phyloP scores from a whole-genome alignment of 2,888 invertebrate genomes.

The Scotopteryx bipunctaria region DNA sequence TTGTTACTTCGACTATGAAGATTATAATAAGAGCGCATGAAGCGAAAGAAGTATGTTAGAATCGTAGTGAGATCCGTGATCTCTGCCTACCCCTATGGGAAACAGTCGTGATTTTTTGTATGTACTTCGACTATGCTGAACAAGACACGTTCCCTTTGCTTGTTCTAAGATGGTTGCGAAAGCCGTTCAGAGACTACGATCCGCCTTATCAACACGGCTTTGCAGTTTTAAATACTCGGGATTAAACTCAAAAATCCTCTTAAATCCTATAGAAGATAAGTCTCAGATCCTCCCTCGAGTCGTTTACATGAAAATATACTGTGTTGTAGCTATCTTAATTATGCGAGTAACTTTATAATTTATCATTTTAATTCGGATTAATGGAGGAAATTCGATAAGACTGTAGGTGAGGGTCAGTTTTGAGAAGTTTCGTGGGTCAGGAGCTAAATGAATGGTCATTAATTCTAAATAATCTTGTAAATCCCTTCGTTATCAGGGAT shows the following conservation, averaged over 20 bases:
- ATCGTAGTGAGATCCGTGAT: too few species aligned
- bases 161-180: too few species aligned
- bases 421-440: not conserved
- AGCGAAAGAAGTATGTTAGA: too few species aligned
- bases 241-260: constrained; percentile 21
- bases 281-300: constrained; percentile 28
- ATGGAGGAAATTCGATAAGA: constrained; percentile 9
- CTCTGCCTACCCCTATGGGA: too few species aligned
- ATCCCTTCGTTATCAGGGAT: too few species aligned
- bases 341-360: constrained; percentile 14
- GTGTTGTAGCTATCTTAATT: constrained; percentile 25
- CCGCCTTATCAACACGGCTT: too few species aligned
- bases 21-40: too few species aligned
- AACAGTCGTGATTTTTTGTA: too few species aligned
- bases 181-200: too few species aligned
- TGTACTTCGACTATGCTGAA: too few species aligned
- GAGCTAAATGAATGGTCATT: not conserved
- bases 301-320: constrained; percentile 35
- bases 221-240: constrained; percentile 9
- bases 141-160: too few species aligned
- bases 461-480: not conserved
- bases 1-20: too few species aligned
- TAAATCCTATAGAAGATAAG: constrained; percentile 18
- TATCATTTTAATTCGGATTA: constrained; percentile 16
- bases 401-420: not conserved